These are phyloP conservation scores for Diceros bicornis DNA, from an alignment of 2,797 vertebrate genomes.

Conservation along the genomic window DNA sequence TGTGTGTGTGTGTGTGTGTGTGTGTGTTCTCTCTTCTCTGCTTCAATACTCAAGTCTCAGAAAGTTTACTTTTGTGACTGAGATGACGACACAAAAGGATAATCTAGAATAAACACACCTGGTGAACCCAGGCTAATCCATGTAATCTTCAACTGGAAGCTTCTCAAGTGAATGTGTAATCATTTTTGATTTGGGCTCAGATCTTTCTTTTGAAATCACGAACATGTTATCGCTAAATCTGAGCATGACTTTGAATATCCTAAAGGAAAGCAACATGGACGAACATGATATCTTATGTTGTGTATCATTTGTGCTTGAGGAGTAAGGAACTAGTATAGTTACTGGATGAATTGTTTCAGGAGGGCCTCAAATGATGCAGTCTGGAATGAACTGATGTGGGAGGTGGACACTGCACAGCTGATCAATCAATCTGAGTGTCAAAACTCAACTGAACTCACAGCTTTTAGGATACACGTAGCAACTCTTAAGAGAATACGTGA, in stretches of 20 bases:
- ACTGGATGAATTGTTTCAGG: not conserved
- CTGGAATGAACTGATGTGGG: not conserved
- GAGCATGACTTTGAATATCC: not conserved
- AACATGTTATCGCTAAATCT: not conserved
- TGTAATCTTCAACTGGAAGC: not conserved
- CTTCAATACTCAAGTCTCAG: not conserved
- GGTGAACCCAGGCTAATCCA: not conserved
- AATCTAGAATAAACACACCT: not conserved
- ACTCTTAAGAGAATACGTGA: not conserved
- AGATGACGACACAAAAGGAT: not conserved
- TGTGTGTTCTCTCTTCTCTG: not conserved
- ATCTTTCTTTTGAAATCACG: not conserved
- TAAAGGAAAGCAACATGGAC: not conserved
- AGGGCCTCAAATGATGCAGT: not conserved
- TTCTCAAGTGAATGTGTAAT: not conserved
- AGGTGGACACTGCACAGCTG: not conserved
- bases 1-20: too few relatives aligned
- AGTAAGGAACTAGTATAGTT: not conserved
- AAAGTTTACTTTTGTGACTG: not conserved
- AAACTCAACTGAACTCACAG: not conserved
- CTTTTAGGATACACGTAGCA: not conserved
- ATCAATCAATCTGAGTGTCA: not conserved
- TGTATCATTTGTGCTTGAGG: not conserved
- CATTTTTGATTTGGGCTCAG: not conserved
- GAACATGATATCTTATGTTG: not conserved